Base-by-base conservation (phyloP, 2,113 vertebrate genomes). In the Arenaria interpres region DNA sequence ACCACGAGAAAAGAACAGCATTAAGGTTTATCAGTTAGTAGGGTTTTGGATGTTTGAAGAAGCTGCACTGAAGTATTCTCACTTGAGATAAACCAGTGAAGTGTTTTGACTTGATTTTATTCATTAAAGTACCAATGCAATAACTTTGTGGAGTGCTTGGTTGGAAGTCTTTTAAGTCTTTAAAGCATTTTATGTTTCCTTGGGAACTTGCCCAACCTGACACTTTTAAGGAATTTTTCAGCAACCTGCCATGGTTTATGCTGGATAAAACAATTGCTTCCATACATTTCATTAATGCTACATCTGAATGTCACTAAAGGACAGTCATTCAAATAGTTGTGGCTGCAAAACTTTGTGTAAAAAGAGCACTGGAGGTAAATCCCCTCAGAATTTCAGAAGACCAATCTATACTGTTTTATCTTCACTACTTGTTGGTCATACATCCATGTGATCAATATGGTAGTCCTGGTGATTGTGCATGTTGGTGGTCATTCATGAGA, bases 151-250 rank as follows among this genome's bases (percentile, higher is more conserved):
- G 39, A 91, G 17, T 82, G 56, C 39, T 85, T 75, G 82, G 39
- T 5, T 85, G 35, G 30, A 75, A 91, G 5, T 41, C 43, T 88
- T 95, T 75, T 63, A 90, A 85, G 43, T 48, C 37, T 88, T 85
- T 83, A 74, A 89, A 80, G 7, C 6, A 57, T 77, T 93, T 92
- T 80, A 57, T 28, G 8, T 66, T 95, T 95, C 63, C 37, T 86
- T 35, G 32, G 89, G 54, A 86, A 71, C 28, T 90, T 90, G 72
- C 41, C 85, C 45, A 88, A 14, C 10, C 28, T 62, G 35, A 88
- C 33, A 80, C 32, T 78, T 96, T 71, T 50, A 86, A 90, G 41
- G 71, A 96, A 56, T 88, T 91, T 95, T 94, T 84, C 25, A 33
- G 71, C 62, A 90, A 94, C 16, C 37, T 93, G 50, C 16, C 9